Evolutionary conservation across 2,113 vertebrate species (phyloP).

Genomic region (Nothobranchius furzeri): DNA sequence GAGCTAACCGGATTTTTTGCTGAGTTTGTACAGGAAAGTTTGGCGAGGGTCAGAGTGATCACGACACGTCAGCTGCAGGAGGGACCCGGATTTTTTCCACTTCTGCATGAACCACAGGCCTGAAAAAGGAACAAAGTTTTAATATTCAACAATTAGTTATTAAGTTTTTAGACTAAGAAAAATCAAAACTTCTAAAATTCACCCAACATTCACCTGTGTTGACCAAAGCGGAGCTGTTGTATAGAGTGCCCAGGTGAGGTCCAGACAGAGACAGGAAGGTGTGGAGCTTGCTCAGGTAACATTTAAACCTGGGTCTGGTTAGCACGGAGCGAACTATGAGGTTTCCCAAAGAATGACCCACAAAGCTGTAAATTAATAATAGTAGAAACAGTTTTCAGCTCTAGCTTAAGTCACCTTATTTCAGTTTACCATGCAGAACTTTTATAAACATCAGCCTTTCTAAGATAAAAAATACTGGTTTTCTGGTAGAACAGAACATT

Average conservation of each 20-base stretch:
- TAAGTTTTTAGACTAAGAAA: background rate
- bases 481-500: background rate
- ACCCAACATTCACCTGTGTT: slow-evolving; percentile 87
- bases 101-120: slow-evolving; percentile 99
- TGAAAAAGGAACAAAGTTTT: slow-evolving; percentile 47
- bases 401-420: background rate
- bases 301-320: slow-evolving; percentile 93
- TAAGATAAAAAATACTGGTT: background rate
- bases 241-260: slow-evolving; percentile 96
- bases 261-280: slow-evolving; percentile 98
- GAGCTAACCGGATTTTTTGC: slow-evolving; percentile 94
- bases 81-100: slow-evolving; percentile 98
- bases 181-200: slow-evolving; percentile 1
- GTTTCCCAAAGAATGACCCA: slow-evolving; percentile 97
- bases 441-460: background rate
- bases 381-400: background rate
- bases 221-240: slow-evolving; percentile 98
- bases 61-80: slow-evolving; percentile 93
- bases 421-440: background rate
- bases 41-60: slow-evolving; percentile 98
- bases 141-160: background rate
- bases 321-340: slow-evolving; percentile 98
- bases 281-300: slow-evolving; percentile 93
- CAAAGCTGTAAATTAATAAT: slow-evolving; percentile 83
- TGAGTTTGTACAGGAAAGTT: slow-evolving; percentile 98